Percentiles rank a stretch among this genome's conserved stretches.
Conservation (phyloP, 2,888 invertebrate genomes). For the Sarcophaga variegata region DNA sequence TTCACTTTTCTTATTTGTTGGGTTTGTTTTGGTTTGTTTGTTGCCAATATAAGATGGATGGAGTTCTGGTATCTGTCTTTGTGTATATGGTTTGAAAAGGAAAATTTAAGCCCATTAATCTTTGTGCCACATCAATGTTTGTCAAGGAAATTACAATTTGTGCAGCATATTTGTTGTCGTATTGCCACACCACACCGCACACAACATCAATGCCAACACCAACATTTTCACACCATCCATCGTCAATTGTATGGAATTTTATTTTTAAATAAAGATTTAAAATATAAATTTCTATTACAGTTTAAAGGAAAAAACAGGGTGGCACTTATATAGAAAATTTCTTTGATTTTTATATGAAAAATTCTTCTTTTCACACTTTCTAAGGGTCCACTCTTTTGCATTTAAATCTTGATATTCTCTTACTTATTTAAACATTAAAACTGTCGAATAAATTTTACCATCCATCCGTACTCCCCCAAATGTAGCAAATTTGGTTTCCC, state of each 20-base stretch:
- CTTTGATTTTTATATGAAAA: slow-evolving; percentile 15
- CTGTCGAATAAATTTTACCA: neutral
- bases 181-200: slow-evolving; percentile 16
- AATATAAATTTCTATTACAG: neutral
- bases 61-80: neutral
- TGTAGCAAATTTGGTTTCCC: neutral
- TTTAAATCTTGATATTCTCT: neutral
- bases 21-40: slow-evolving; percentile 23
- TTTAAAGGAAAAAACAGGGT: no score
- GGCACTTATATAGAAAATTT: no score
- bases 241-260: no score
- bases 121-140: slow-evolving; percentile 67
- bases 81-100: neutral
- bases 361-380: neutral
- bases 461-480: neutral
- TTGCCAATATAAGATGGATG: slow-evolving; percentile 18
- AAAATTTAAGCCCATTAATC: slow-evolving; percentile 59
- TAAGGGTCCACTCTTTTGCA: neutral
- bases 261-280: slow-evolving; percentile 1
- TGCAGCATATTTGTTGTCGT: slow-evolving; percentile 41
- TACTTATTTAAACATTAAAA: neutral
- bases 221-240: neutral
- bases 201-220: neutral
- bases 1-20: slow-evolving; percentile 11
- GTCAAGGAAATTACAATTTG: slow-evolving; percentile 67